Base-by-base conservation (phyloP, 2,113 vertebrate genomes). In the Syngnathus scovelli region DNA sequence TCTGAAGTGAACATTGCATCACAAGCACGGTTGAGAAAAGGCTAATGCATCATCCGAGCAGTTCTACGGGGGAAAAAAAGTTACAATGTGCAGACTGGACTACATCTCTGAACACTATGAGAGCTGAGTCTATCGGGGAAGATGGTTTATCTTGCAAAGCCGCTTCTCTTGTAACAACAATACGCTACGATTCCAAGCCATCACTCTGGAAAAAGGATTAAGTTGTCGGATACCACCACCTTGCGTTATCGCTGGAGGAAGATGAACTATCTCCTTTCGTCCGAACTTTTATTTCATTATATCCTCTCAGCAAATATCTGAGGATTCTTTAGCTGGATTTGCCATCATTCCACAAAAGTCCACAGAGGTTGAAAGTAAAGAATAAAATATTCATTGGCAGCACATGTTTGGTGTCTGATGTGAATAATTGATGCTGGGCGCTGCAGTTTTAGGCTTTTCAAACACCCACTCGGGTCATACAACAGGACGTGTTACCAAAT, bases 381-480 rank as follows among this genome's bases (percentile, higher is more conserved):
- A 74, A 51, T 85, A 75, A 84, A 90, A 89, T 83, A 88, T 85
- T 84, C 65, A 87, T 78, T 67, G 61, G 52, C 72, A 87, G 82
- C 86, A 86, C 84, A 77, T 84, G 85, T 89, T 89, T 82, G 12
- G 71, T 79, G 69, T 86, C 68, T 64, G 58, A 48, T 51, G 52
- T 90, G 77, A 90, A 91, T 89, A 85, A 91, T 88, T 88, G 71
- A 91, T 88, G 73, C 66, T 59, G 71, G 61, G 37, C 70, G 80
- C 71, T 77, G 79, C 80, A 84, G 75, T 85, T 83, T 80, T 70
- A 81, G 78, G 77, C 39, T 60, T 65, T 69, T 71, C 85, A 83
- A 85, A 81, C 70, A 79, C 80, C 49, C 74, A 75, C 61, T 68
- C 64, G 44, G 33, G 55, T 61, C 61, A 52, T 51, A 76, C 56